Base-by-base conservation (phyloP, 1,140 invertebrate species). In the Pantala flavescens region DNA sequence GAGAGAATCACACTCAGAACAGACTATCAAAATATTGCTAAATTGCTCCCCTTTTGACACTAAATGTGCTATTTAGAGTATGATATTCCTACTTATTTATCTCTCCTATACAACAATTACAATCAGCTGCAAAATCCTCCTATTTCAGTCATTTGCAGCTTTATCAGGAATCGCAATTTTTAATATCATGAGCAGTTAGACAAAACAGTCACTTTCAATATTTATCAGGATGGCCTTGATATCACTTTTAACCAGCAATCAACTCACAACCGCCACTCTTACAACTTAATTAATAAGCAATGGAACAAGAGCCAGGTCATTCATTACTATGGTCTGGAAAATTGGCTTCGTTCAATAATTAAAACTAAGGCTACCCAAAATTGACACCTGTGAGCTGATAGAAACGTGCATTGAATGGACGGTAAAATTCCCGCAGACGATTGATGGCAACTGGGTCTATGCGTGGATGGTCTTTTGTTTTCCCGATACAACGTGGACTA, bases 381-480 rank as follows among this genome's bases (percentile, higher is more conserved):
- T 95, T 89, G 76, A 91, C 90, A 24, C 93, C 92, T 5, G 93
- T 91, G 81, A 97, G 86, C 80, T 94, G 89, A 83, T 95, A 98
- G 84, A 98, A 96, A 80, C 91, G 90, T 79, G 90, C 87, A 85
- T 98, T 98, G 81, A 93, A 96, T 0, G 94, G 94, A 79, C 90
- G 86, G 82, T 95, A 98, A 82, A 97, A 98, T 80, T 96, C 90
- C 77, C 90, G 84, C 36, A 98, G 86, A 75, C 88, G 84, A 77
- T 91, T 85, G 74, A 96, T 84, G 43, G 91, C 90, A 49, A 84
- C 82, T 0, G 87, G 85, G 78, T 92, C 86, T 74, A 98, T 93
- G 73, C 88, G 85, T 2, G 95, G 95, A 85, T 98, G 84, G 0
- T 96, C 96, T 84, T 98, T 98, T 2, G 93, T 96, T 82, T 95